Evolutionary conservation across 2,888 invertebrate genomes (phyloP).

Genomic region (Volucella inflata): DNA sequence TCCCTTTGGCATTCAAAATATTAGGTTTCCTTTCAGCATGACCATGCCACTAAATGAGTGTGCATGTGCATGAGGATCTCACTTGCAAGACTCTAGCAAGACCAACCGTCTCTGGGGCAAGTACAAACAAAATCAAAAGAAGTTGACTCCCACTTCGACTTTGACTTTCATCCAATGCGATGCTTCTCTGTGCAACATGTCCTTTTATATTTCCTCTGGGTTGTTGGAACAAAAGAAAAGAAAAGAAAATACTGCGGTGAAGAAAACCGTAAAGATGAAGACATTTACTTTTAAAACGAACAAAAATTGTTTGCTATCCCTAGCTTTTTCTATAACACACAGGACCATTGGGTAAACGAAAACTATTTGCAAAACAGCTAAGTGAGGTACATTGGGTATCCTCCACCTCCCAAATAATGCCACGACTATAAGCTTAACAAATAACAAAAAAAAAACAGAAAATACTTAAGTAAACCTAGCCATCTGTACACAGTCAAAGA

Average conservation of each 20-base stretch:
- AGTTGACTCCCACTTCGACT: neutral
- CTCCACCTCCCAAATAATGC: neutral
- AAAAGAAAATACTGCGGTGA: conserved; percentile 15
- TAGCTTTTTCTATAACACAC: neutral
- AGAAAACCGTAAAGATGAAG: conserved; percentile 9
- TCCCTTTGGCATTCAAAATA: conserved; percentile 32
- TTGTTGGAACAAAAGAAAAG: conserved; percentile 28
- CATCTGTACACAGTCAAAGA: conserved; percentile 62
- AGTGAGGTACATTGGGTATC: conserved; percentile 4
- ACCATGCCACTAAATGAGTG: neutral
- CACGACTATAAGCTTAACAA: conserved; percentile 45
- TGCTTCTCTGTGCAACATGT: conserved; percentile 64
- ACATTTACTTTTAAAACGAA: conserved; percentile 23
- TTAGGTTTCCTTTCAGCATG: conserved; percentile 18
- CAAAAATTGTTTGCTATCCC: neutral
- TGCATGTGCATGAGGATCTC: conserved; percentile 1
- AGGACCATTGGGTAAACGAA: conserved; percentile 61
- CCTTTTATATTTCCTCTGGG: conserved; percentile 28
- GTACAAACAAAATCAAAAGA: conserved; percentile 48
- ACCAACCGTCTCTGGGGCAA: conserved; percentile 52
- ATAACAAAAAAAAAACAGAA: conserved; percentile 30
- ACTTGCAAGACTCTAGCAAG: conserved; percentile 21
- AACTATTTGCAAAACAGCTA: conserved; percentile 65
- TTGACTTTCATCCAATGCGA: conserved; percentile 55
- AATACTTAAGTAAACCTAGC: conserved; percentile 15